Percentiles rank a stretch among this genome's conserved stretches.
Conservation (phyloP, 2,888 invertebrate genomes). For the Pristionchus exspectatus region DNA sequence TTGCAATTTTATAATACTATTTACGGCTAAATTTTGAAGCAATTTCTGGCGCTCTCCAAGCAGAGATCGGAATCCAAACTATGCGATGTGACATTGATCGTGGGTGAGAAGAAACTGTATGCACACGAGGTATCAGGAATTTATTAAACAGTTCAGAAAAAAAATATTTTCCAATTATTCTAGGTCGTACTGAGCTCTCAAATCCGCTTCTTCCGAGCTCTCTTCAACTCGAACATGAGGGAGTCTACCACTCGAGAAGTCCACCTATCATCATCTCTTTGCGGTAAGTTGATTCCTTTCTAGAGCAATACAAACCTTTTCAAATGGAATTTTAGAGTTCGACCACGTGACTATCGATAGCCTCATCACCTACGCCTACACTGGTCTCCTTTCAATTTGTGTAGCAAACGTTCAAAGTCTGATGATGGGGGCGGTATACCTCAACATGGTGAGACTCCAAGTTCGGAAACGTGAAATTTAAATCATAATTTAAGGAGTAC, state of each 20-base stretch:
- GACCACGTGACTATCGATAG: background rate
- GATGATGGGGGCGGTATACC: slow-evolving; percentile 89
- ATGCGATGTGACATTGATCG: background rate
- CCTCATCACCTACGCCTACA: slow-evolving; percentile 88
- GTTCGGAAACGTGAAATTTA: too few species aligned
- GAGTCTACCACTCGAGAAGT: background rate
- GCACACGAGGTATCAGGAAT: background rate
- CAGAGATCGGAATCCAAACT: background rate
- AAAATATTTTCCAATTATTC: background rate
- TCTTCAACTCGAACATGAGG: background rate
- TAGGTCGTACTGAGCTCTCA: background rate
- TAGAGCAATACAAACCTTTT: background rate
- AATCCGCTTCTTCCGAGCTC: background rate
- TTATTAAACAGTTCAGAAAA: too few species aligned
- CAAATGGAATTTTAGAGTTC: too few species aligned
- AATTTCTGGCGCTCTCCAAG: background rate
- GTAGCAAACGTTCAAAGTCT: slow-evolving; percentile 87
- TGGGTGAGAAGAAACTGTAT: background rate
- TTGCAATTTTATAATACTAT: background rate
- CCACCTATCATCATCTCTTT: background rate
- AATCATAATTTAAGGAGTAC: background rate
- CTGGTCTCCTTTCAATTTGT: slow-evolving; percentile 86
- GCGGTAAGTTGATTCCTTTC: background rate
- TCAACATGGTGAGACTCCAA: slow-evolving; percentile 83
- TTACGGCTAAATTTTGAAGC: background rate